phyloP scores from a whole-genome alignment of 2,113 vertebrate genomes.

The Alexandromys fortis region DNA sequence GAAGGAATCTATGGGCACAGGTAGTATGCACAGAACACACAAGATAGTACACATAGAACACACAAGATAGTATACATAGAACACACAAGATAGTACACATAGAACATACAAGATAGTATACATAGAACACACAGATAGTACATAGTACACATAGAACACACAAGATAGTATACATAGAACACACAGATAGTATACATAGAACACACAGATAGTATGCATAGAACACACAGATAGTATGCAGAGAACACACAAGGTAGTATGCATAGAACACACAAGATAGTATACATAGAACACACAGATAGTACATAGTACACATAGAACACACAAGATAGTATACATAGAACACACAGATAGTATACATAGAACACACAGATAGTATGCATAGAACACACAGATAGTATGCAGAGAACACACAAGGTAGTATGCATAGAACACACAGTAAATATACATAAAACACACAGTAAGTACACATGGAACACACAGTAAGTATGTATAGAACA shows the following conservation, averaged over 20 bases:
- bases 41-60: too few relatives aligned
- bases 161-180: neutral
- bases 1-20: neutral
- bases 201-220: neutral
- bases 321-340: neutral
- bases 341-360: too few relatives aligned
- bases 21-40: neutral
- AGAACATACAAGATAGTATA: neutral
- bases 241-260: neutral
- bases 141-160: neutral
- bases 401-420: neutral
- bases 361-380: neutral
- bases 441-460: too few relatives aligned
- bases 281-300: neutral
- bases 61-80: neutral
- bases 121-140: neutral
- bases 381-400: neutral
- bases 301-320: too few relatives aligned
- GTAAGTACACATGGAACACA: too few relatives aligned
- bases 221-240: too few relatives aligned
- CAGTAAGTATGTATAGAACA: too few relatives aligned
- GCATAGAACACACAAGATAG: too few relatives aligned
- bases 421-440: neutral
- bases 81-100: neutral
- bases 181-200: fast-evolving